Evolutionary conservation across 2,113 vertebrate species (phyloP).

Genomic region (Morone saxatilis): DNA sequence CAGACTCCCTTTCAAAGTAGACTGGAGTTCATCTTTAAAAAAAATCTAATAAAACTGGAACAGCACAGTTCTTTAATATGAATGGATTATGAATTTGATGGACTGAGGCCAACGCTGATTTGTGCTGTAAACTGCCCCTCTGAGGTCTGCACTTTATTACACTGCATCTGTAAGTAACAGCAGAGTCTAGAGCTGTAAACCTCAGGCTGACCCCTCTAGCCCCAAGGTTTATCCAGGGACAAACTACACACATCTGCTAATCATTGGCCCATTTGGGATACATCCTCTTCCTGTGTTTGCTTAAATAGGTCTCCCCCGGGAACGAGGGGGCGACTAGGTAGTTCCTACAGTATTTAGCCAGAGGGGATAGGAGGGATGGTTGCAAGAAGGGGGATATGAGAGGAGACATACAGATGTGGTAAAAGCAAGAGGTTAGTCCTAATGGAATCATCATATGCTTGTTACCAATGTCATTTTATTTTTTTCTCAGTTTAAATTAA

Average conservation of each 20-base stretch:
- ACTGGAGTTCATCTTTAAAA: conserved; percentile 13
- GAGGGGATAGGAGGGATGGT: conserved; percentile 17
- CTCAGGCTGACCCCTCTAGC: conserved; percentile 38
- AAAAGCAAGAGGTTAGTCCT: conserved; percentile 5
- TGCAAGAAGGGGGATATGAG: conserved; percentile 13
- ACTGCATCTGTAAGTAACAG: conserved; percentile 47
- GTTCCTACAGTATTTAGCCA: conserved; percentile 46
- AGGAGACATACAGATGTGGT: conserved; percentile 32
- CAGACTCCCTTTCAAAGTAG: not conserved
- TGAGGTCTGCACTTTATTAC: conserved; percentile 45
- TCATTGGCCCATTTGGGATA: conserved; percentile 62
- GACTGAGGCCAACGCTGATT: conserved; percentile 29
- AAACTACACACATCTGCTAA: conserved; percentile 65
- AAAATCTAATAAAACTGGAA: conserved; percentile 15
- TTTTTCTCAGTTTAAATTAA: not conserved
- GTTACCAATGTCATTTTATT: not conserved
- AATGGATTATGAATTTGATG: conserved; percentile 24
- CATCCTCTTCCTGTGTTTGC: conserved; percentile 74
- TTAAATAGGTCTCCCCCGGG: conserved; percentile 61
- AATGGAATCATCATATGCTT: not conserved
- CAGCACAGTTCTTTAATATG: conserved; percentile 11
- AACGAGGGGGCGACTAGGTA: conserved; percentile 28
- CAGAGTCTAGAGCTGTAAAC: conserved; percentile 49
- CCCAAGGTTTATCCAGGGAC: conserved; percentile 47
- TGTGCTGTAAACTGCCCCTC: conserved; percentile 32